Percentiles rank a stretch among this genome's conserved stretches.
phyloP scores from a whole-genome alignment of 2,797 vertebrate species.

The Peromyscus attwateri region DNA sequence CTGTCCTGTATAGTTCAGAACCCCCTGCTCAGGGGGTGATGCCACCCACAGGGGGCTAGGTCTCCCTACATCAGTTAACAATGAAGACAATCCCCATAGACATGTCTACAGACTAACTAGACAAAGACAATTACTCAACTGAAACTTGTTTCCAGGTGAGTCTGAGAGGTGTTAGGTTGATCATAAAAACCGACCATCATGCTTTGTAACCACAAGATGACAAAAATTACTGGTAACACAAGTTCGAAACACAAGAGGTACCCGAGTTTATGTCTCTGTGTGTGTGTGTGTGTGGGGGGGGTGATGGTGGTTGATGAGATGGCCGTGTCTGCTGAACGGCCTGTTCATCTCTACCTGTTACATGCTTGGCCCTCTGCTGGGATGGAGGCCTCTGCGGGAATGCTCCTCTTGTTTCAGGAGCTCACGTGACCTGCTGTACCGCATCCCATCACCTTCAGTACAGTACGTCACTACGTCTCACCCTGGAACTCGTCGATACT shows the following conservation, averaged over 20 bases:
- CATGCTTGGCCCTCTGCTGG: rapidly evolving
- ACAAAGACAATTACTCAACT: background rate
- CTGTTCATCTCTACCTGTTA: background rate
- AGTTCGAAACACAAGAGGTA: background rate
- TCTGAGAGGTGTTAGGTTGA: background rate
- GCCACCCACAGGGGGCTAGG: background rate
- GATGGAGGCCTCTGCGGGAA: background rate
- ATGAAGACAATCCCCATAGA: background rate
- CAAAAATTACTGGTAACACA: background rate
- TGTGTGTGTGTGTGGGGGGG: background rate
- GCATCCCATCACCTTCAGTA: background rate
- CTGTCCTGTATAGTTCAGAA: background rate
- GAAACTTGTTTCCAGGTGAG: background rate
- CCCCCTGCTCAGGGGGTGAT: background rate
- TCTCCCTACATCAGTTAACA: background rate
- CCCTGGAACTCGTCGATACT: background rate
- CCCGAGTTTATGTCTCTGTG: background rate
- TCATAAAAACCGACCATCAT: background rate
- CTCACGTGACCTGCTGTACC: background rate
- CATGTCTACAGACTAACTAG: background rate
- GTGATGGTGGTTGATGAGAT: background rate
- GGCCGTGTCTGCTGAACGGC: background rate
- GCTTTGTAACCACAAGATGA: background rate
- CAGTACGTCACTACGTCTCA: background rate
- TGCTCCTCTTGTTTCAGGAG: background rate